phyloP scores from a whole-genome alignment of 1,140 invertebrate species.

The Chironomus tepperi region DNA sequence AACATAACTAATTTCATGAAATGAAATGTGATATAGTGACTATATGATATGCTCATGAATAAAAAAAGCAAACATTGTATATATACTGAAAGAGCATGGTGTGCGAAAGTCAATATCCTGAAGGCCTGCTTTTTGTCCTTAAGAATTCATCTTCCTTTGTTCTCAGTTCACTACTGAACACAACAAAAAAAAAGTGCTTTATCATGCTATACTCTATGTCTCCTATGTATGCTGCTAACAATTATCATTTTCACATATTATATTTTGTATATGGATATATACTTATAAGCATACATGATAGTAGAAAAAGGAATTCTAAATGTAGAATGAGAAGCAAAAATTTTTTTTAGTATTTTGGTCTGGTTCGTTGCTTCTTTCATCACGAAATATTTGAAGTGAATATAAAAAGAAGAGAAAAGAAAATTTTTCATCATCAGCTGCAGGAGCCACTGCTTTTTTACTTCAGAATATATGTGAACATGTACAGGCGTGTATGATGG shows the following conservation, averaged over 20 bases:
- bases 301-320: not conserved
- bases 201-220: not conserved
- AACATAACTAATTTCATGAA: not conserved
- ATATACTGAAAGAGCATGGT: not conserved
- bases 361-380: not conserved
- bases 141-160: not conserved
- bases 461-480: too few species aligned
- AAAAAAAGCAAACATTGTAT: too few species aligned
- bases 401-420: not conserved
- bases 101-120: not conserved
- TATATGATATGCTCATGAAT: too few species aligned
- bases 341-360: not conserved
- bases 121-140: not conserved
- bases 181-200: not conserved
- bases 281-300: too few species aligned
- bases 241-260: not conserved
- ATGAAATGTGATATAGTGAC: not conserved
- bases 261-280: not conserved
- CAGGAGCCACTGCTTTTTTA: too few species aligned
- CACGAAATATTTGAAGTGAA: not conserved
- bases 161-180: too few species aligned
- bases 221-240: not conserved
- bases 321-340: not conserved
- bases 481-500: too few species aligned
- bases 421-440: not conserved